Base-by-base conservation (phyloP, 2,113 vertebrate species). In the Tachysurus fulvidraco region DNA sequence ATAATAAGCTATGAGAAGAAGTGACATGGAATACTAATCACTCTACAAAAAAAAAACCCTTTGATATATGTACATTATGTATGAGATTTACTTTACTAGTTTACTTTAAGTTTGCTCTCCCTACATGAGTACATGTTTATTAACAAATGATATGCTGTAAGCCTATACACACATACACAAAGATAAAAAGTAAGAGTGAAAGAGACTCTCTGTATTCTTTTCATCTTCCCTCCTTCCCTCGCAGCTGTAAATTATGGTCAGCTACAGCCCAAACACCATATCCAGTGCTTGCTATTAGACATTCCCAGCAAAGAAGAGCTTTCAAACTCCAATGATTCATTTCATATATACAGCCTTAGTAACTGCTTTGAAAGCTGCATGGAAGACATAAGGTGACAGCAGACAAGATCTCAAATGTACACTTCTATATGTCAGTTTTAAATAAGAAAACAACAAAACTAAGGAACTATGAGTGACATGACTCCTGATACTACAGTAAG, bases 341-440 rank as follows among this genome's bases (percentile, higher is more conserved):
- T 90, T 90, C 77, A 84, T 90, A 89, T 89, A 90, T 82, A 90
- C 85, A 80, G 77, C 64, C 88, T 83, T 86, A 77, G 86, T 93
- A 93, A 92, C 93, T 93, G 89, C 88, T 89, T 90, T 54, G 60
- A 73, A 89, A 88, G 82, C 91, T 90, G 87, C 76, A 83, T 88
- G 87, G 74, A 19, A 83, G 86, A 64, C n/a, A 16, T 36, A 36
- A 36, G 36, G 86, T 81, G 81, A 17, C 81, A 57, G 60, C 60
- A 50, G 16, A 28, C 44, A 81, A 91, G 90, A 91, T 92, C 90
- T 87, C 23, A 81, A 85, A 91, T 89, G 83, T 88, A 90, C 78
- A 91, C 84, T 87, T 88, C 80, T 52, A 71, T 59, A 52, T 25
- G 36, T 89, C 71, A 84, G 82, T 85, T 87, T 88, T 91, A 91